phyloP scores from a whole-genome alignment of 2,888 invertebrate species.

The Carcina quercana region DNA sequence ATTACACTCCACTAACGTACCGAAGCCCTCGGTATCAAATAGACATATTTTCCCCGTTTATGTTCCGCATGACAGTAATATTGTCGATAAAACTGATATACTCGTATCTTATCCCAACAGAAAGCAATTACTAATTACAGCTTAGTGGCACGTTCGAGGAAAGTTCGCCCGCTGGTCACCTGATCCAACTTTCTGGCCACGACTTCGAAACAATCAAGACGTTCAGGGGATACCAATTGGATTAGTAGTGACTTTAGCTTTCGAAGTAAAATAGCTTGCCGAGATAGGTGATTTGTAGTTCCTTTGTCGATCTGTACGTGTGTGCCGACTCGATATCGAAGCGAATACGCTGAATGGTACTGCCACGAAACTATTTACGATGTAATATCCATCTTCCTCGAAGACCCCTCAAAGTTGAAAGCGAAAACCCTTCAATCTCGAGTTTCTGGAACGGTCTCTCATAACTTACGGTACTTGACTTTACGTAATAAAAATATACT shows the following conservation, averaged over 20 bases:
- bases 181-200: constrained; percentile 48
- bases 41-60: no score
- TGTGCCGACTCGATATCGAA: no score
- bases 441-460: constrained; percentile 27
- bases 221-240: constrained; percentile 44
- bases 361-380: constrained; percentile 10
- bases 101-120: not conserved
- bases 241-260: constrained; percentile 38
- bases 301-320: no score
- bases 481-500: constrained; percentile 23
- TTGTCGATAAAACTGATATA: no score
- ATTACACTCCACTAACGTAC: no score
- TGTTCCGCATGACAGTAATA: no score
- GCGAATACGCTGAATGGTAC: not conserved
- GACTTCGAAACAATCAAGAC: constrained; percentile 56
- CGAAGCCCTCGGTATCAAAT: no score
- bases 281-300: constrained; percentile 12
- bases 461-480: constrained; percentile 33
- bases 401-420: constrained; percentile 27
- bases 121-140: constrained; percentile 26
- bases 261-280: constrained; percentile 30
- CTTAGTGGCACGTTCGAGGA: constrained; percentile 25
- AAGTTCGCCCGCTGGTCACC: constrained; percentile 22
- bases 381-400: constrained; percentile 26
- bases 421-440: constrained; percentile 30